Evolutionary conservation across 2,797 vertebrate species (phyloP).

Genomic region (Lacerta viridis): DNA sequence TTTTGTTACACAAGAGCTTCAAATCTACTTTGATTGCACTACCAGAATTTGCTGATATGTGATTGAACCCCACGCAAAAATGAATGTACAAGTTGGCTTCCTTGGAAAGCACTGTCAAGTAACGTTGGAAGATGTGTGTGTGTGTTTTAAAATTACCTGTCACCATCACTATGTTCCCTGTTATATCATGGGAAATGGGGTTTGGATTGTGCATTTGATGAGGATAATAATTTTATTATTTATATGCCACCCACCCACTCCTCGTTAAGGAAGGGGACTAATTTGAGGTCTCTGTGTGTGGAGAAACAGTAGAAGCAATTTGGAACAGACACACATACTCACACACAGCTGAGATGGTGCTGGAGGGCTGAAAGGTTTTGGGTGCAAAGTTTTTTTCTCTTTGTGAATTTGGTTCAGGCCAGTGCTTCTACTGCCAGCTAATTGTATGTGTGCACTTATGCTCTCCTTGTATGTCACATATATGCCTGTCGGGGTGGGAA

Average conservation of each 20-base stretch:
- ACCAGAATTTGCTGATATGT: too few species aligned
- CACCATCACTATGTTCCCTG: too few species aligned
- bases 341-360: too few species aligned
- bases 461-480: not conserved
- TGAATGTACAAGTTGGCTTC: not conserved
- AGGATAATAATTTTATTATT: too few species aligned
- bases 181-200: too few species aligned
- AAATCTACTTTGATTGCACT: too few species aligned
- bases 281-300: not conserved
- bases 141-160: too few species aligned
- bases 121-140: not conserved
- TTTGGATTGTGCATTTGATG: too few species aligned
- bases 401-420: not conserved
- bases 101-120: not conserved
- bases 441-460: not conserved
- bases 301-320: not conserved
- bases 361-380: not conserved
- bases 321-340: not conserved
- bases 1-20: too few species aligned
- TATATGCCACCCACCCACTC: not conserved
- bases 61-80: too few species aligned
- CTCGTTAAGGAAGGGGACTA: not conserved
- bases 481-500: too few species aligned
- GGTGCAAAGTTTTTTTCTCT: too few species aligned
- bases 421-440: not conserved